Evolutionary conservation across 2,797 vertebrate genomes (phyloP).

Genomic region (Okamejei kenojei): DNA sequence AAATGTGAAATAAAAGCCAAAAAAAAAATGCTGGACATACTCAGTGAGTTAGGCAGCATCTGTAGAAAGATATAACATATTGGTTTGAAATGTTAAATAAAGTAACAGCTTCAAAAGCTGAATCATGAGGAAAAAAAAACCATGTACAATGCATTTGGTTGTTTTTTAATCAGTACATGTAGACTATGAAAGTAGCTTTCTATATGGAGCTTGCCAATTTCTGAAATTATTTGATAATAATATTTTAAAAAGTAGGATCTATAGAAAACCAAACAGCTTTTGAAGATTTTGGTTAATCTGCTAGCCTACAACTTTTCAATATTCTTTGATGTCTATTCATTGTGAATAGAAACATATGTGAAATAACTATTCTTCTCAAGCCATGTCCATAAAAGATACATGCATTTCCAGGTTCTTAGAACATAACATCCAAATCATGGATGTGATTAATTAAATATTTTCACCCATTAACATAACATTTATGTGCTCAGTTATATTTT

Average conservation of each 20-base stretch:
- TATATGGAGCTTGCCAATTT: not conserved
- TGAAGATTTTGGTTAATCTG: not conserved
- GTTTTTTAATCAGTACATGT: not conserved
- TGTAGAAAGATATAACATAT: not conserved
- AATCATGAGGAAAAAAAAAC: not conserved
- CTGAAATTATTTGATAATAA: not conserved
- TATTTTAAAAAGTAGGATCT: not conserved
- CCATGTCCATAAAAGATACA: not conserved
- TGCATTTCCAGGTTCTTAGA: not conserved
- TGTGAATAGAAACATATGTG: not conserved
- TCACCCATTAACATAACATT: not conserved
- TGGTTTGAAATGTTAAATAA: not conserved
- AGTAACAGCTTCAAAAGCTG: not conserved
- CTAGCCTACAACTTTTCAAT: too few species aligned
- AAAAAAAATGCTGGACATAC: too few species aligned
- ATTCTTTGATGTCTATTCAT: not conserved
- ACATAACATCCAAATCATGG: not conserved
- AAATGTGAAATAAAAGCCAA: too few species aligned
- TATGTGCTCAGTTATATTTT: not conserved
- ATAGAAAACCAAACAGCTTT: not conserved
- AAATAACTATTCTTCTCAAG: not conserved
- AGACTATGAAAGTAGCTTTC: not conserved
- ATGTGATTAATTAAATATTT: not conserved
- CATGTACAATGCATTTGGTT: not conserved
- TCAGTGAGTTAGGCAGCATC: too few species aligned